These are phyloP conservation scores for Aphrophora alni DNA, from an alignment of 2,888 invertebrate genomes.

Conservation along the genomic window DNA sequence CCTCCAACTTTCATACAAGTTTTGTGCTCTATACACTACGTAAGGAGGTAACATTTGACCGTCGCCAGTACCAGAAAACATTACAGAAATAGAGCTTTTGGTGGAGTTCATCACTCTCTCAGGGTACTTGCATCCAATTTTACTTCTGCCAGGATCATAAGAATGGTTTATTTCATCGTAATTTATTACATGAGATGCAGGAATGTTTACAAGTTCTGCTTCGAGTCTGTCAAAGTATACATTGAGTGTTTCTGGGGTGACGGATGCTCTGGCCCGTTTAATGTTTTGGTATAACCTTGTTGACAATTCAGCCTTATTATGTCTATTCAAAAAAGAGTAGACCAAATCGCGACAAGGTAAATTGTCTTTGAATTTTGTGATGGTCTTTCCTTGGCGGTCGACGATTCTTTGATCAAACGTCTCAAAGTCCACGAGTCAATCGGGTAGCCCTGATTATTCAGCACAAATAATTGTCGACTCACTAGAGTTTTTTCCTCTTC, in stretches of 20 bases:
- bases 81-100: conserved; percentile 52
- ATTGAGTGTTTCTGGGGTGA: conserved; percentile 16
- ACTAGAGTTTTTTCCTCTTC: no score
- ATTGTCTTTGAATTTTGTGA: background rate
- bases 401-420: background rate
- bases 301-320: background rate
- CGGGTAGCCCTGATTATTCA: conserved; percentile 16
- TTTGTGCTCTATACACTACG: conserved; percentile 57
- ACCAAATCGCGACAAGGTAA: background rate
- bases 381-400: background rate
- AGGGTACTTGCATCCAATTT: conserved; percentile 53
- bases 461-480: background rate
- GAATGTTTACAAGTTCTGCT: conserved; percentile 38
- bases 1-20: conserved; percentile 56
- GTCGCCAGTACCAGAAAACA: conserved; percentile 56
- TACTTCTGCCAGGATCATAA: conserved; percentile 54
- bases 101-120: conserved; percentile 53
- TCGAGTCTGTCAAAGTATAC: conserved; percentile 45
- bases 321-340: background rate
- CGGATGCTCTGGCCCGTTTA: conserved; percentile 34
- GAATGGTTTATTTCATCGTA: conserved; percentile 53
- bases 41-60: conserved; percentile 56
- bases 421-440: background rate
- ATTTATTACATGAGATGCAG: conserved; percentile 32
- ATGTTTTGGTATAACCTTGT: conserved; percentile 31